A percentile compares a stretch with the other conserved stretches of the same genome.
Evolutionary conservation across 1,140 invertebrate genomes (phyloP).

Genomic region (Hylaeus anthracinus): DNA sequence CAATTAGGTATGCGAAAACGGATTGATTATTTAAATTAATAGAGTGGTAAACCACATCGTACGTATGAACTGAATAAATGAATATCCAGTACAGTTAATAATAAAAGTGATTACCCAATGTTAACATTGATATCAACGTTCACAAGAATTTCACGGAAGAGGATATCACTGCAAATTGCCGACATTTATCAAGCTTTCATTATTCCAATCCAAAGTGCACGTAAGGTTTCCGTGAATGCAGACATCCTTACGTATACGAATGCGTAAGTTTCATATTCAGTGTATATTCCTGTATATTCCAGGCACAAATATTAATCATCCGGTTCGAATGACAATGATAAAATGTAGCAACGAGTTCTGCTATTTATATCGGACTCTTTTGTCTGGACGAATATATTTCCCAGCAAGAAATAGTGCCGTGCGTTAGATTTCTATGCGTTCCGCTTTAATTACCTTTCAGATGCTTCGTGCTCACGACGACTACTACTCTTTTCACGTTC

Average conservation of each 20-base stretch:
- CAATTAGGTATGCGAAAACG: too few species aligned
- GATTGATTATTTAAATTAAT: too few species aligned
- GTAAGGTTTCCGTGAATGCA: not conserved
- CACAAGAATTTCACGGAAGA: too few species aligned
- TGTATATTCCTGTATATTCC: not conserved
- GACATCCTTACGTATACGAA: not conserved
- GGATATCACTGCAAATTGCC: not conserved
- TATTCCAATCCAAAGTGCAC: not conserved
- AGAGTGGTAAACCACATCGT: too few species aligned
- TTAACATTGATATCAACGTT: not conserved
- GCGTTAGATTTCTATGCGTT: conserved; percentile 7
- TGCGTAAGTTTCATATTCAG: not conserved
- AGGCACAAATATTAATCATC: not conserved
- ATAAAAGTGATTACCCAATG: too few species aligned
- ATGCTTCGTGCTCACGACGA: conserved; percentile 10
- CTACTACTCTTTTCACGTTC: conserved; percentile 14
- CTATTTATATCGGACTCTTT: not conserved
- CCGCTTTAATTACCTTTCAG: conserved; percentile 34
- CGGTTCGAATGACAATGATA: not conserved
- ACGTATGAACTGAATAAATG: too few species aligned
- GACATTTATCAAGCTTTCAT: not conserved
- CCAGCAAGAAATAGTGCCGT: not conserved
- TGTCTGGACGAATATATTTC: not conserved
- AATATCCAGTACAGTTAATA: too few species aligned
- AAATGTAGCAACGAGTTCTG: not conserved